Conservation (phyloP, 1,140 invertebrate genomes). For the Gonatopus flavifemur region DNA sequence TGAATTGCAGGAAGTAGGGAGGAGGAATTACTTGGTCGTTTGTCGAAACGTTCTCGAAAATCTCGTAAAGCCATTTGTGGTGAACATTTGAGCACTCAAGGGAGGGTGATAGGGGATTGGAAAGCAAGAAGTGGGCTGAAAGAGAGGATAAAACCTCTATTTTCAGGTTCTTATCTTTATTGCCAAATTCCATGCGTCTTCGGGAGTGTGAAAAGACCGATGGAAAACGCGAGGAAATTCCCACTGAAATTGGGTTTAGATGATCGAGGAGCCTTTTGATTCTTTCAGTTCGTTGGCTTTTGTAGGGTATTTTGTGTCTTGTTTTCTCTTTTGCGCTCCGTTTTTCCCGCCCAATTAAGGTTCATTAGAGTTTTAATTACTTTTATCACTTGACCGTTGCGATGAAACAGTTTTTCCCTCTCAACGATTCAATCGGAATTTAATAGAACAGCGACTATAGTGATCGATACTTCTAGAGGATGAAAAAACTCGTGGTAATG, state of each 20-base stretch:
- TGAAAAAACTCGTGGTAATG: no score
- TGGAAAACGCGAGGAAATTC: conserved; percentile 41
- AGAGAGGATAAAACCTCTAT: conserved; percentile 16
- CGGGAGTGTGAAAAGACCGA: conserved; percentile 26
- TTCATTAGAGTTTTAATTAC: no score
- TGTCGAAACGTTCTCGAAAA: background rate
- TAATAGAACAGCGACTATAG: no score
- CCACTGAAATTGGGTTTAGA: conserved; percentile 33
- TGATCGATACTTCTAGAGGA: no score
- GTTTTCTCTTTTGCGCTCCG: conserved; percentile 8
- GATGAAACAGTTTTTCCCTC: no score
- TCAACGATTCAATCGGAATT: no score
- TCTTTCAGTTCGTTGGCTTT: conserved; percentile 32
- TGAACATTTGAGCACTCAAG: conserved; percentile 8
- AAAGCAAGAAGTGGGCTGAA: background rate
- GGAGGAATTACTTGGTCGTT: background rate
- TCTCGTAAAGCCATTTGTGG: background rate
- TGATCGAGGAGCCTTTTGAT: conserved; percentile 44
- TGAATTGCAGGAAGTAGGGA: no score
- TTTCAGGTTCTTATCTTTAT: conserved; percentile 48
- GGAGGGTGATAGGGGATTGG: background rate
- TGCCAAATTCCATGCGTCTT: conserved; percentile 41
- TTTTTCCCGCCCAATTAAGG: conserved; percentile 9
- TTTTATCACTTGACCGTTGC: no score
- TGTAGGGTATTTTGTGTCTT: no score